phyloP scores from a whole-genome alignment of 2,888 invertebrate genomes.

The Megamerina dolium region DNA sequence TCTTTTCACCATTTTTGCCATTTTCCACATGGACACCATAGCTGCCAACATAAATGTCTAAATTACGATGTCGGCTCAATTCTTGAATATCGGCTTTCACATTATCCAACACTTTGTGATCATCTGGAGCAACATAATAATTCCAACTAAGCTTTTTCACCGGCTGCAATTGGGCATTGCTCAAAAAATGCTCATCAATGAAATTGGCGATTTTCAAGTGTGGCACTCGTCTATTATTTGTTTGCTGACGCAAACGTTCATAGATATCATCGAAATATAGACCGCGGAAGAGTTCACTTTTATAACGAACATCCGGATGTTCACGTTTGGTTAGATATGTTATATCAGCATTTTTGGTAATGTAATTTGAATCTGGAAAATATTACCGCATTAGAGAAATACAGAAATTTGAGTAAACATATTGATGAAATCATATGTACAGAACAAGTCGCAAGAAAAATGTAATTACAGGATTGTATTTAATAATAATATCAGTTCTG shows the following conservation, averaged over 20 bases:
- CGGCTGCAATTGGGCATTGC: conserved; percentile 28
- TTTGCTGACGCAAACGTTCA: conserved; percentile 20
- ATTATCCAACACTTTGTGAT: conserved; percentile 22
- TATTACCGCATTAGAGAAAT: no score
- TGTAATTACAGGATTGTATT: no score
- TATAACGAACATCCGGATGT: conserved; percentile 30
- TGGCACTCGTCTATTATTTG: conserved; percentile 22
- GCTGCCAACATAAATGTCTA: conserved; percentile 32
- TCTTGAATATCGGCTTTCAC: conserved; percentile 28
- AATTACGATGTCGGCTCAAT: conserved; percentile 15
- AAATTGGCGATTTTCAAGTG: conserved; percentile 24
- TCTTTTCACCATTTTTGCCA: conserved; percentile 20
- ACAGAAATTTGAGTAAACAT: no score
- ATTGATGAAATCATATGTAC: no score
- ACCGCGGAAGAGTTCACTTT: conserved; percentile 31
- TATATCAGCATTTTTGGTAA: conserved; percentile 20
- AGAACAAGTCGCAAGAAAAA: no score
- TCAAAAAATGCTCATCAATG: conserved; percentile 26
- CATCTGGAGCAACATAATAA: conserved; percentile 28
- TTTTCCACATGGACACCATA: conserved; percentile 26
- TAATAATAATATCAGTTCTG: no score
- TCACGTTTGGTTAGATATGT: conserved; percentile 22
- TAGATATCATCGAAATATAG: conserved; percentile 30
- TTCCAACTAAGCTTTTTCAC: conserved; percentile 35
- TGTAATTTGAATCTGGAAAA: conserved; percentile 13